These are phyloP conservation scores for Heliconius nattereri DNA, from an alignment of 1,140 invertebrate genomes.

Conservation along the genomic window DNA sequence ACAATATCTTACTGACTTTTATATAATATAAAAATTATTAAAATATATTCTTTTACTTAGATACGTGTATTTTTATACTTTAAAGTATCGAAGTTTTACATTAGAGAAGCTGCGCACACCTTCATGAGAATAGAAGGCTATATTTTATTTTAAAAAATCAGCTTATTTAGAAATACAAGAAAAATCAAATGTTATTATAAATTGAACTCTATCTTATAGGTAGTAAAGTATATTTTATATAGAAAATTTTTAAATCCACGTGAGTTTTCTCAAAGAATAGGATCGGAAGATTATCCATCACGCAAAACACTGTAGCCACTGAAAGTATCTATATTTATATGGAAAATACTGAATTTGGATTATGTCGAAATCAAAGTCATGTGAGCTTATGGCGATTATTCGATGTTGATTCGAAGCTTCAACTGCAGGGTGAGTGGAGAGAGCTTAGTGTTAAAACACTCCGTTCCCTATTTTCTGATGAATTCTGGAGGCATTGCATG, in stretches of 20 bases:
- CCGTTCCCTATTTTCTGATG: too few species aligned
- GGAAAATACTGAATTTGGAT: too few species aligned
- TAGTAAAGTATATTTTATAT: neutral
- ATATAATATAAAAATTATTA: too few species aligned
- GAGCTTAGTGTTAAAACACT: neutral
- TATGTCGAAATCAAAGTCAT: too few species aligned
- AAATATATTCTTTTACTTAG: neutral
- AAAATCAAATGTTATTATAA: neutral
- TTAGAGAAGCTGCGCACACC: neutral
- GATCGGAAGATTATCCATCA: constrained; percentile 18
- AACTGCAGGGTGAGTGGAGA: too few species aligned
- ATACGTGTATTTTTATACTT: too few species aligned
- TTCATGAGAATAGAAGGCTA: neutral
- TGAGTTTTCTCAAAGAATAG: constrained; percentile 4
- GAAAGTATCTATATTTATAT: neutral
- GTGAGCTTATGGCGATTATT: too few species aligned
- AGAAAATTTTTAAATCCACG: neutral
- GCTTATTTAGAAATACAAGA: neutral
- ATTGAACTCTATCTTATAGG: neutral
- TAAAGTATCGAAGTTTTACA: neutral
- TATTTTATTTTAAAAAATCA: constrained; percentile 13
- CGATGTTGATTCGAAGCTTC: too few species aligned
- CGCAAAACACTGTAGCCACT: neutral
- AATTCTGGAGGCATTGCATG: too few species aligned
- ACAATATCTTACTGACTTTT: too few species aligned